Conservation (phyloP, 1,140 invertebrate genomes). For the Heliconius nattereri region DNA sequence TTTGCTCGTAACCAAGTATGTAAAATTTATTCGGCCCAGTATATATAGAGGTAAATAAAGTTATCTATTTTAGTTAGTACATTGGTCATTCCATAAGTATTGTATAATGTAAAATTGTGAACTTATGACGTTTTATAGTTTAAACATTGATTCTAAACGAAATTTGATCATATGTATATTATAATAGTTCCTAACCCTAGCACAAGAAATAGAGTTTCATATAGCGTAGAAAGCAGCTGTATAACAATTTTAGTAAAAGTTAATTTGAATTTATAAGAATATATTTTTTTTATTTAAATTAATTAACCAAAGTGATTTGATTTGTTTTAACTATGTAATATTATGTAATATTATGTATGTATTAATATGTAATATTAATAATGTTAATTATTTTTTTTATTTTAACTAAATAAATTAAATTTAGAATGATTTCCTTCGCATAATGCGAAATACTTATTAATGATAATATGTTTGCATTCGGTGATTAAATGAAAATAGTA, state of each 20-base stretch:
- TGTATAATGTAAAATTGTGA: not conserved
- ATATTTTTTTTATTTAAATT: slow-evolving; percentile 5
- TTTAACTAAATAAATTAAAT: too few relatives aligned
- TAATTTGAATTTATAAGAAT: not conserved
- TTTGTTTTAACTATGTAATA: not conserved
- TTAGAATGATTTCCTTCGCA: not conserved
- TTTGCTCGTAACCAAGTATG: not conserved
- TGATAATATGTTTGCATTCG: not conserved
- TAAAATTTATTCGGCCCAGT: not conserved
- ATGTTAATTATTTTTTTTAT: too few relatives aligned
- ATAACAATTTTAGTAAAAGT: not conserved
- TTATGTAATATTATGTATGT: not conserved
- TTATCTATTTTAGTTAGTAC: slow-evolving; percentile 12
- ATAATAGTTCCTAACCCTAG: slow-evolving; percentile 26
- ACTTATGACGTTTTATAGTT: slow-evolving; percentile 10
- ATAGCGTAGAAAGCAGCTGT: not conserved
- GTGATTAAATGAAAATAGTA: not conserved
- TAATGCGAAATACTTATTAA: not conserved
- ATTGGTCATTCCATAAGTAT: slow-evolving; percentile 15
- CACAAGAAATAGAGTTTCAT: not conserved
- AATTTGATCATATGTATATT: not conserved
- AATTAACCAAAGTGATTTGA: not conserved
- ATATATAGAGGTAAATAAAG: not conserved
- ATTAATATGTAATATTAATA: not conserved
- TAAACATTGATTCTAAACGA: not conserved